Base-by-base conservation (phyloP, 2,797 vertebrate genomes). In the Chloroceryle amazona region DNA sequence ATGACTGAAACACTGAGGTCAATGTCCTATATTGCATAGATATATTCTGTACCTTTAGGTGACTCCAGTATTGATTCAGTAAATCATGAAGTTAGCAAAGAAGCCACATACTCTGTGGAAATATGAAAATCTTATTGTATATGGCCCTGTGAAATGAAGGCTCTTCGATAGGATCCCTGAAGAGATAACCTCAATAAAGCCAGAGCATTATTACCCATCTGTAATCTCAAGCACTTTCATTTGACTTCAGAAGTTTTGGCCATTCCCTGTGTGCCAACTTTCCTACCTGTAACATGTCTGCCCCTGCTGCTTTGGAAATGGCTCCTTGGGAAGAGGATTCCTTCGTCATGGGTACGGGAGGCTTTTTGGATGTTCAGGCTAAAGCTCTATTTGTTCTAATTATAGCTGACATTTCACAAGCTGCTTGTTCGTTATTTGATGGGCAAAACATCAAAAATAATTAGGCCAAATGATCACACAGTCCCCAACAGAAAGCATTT, bases 311-410 rank as follows among this genome's bases (percentile, higher is more conserved):
- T 86, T 42, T 78, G 52, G 51, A 76, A 90, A 89, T 84, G 46
- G 57, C 84, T 90, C 33, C 6, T 67, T 67, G 60, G 44, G 55
- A 90, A 60, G 49, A 79, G 49, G 85, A 63, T 90, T 92, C 33
- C 74, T 91, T 31, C 75, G 89, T 90, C 76, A 58, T n/a, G 22
- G 70, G 10, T 46, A 15, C 39, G 74, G 71, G 86, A 94, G 35
- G 25, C 16, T 89, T 95, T 95, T 86, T 71, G 65, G 65, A 91
- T 35, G n/a, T 71, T 95, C 42, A 47, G 20, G 35, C 55, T 86
- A 44, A 46, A 84, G 67, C 93, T 96, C 96, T 90, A 92, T 96
- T 97, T 95, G 65, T 91, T 96, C 72, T 96, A 93, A 95, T 93
- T 96, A 81, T 63, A 62, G 33, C 54, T 90, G 81, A 89, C 90